Evolutionary conservation across 2,113 vertebrate genomes (phyloP).

Genomic region (Pterocles burchelli): DNA sequence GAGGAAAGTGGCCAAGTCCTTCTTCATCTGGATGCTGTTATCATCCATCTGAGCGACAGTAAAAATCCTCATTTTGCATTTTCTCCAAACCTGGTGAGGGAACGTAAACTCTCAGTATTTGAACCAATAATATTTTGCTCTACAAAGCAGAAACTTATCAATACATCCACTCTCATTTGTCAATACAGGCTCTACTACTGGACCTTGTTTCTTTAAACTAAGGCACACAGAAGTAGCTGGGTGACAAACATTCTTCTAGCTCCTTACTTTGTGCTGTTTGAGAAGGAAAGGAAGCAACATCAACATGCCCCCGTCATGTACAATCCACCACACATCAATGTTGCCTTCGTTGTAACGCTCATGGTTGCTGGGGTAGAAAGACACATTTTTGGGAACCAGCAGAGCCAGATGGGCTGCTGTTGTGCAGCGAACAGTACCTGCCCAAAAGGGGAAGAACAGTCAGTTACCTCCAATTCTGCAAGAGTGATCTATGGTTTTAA

Average conservation of each 20-base stretch:
- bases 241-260: neutral
- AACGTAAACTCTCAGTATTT: neutral
- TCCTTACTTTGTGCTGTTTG: slow-evolving; percentile 93
- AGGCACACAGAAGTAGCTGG: neutral
- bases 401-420: slow-evolving; percentile 95
- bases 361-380: slow-evolving; percentile 96
- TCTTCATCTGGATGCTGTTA: slow-evolving; percentile 99
- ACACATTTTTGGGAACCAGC: slow-evolving; percentile 96
- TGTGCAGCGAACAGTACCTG: slow-evolving; percentile 95
- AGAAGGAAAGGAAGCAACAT: slow-evolving; percentile 97
- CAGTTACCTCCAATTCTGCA: neutral
- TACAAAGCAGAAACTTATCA: neutral
- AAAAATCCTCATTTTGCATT: slow-evolving; percentile 97
- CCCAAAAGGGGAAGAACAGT: neutral
- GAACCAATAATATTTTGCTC: neutral
- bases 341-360: slow-evolving; percentile 96
- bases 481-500: neutral
- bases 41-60: slow-evolving; percentile 99
- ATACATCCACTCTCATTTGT: neutral
- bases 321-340: slow-evolving; percentile 99
- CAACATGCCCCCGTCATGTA: slow-evolving; percentile 97
- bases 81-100: slow-evolving; percentile 89
- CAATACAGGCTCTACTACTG: neutral
- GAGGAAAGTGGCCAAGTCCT: slow-evolving; percentile 92
- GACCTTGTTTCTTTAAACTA: neutral